A percentile compares a stretch with the other conserved stretches of the same genome.
Conservation (phyloP, 2,888 invertebrate species). For the Agrotis puta region DNA sequence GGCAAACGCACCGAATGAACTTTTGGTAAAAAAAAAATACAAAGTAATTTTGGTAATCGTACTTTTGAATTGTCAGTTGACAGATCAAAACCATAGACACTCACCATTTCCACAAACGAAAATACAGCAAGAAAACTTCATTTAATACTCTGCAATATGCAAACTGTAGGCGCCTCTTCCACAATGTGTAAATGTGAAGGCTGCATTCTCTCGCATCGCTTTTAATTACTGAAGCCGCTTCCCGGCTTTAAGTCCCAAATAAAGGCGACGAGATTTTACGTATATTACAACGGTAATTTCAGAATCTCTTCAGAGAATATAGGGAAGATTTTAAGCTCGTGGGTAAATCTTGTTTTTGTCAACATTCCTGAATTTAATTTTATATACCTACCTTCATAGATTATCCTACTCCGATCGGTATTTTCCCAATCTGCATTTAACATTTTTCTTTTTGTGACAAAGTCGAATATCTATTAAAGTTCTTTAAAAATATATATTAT, state of each 20-base stretch:
- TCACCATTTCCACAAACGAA: not conserved
- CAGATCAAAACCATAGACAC: too few relatives aligned
- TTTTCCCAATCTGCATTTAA: too few relatives aligned
- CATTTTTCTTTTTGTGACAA: too few relatives aligned
- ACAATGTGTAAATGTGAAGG: conserved; percentile 45
- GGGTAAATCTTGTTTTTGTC: not conserved
- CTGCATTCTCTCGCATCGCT: conserved; percentile 46
- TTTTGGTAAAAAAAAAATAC: too few relatives aligned
- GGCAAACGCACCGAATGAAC: too few relatives aligned
- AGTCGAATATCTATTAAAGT: too few relatives aligned
- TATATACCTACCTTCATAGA: too few relatives aligned
- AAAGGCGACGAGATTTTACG: conserved; percentile 15
- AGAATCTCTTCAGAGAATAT: conserved; percentile 2
- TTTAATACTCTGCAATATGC: conserved; percentile 30
- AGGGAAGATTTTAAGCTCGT: not conserved
- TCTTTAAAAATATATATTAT: too few relatives aligned
- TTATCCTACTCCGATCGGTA: too few relatives aligned
- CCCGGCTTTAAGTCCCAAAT: conserved; percentile 27
- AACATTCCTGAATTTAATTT: too few relatives aligned
- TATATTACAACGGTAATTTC: conserved; percentile 9
- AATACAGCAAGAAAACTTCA: conserved; percentile 22
- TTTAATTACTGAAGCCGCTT: conserved; percentile 45
- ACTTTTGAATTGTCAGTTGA: too few relatives aligned
- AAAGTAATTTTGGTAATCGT: too few relatives aligned
- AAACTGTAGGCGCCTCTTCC: conserved; percentile 34